Base-by-base conservation (phyloP, 2,888 invertebrate genomes). In the Hylaea fasciaria region DNA sequence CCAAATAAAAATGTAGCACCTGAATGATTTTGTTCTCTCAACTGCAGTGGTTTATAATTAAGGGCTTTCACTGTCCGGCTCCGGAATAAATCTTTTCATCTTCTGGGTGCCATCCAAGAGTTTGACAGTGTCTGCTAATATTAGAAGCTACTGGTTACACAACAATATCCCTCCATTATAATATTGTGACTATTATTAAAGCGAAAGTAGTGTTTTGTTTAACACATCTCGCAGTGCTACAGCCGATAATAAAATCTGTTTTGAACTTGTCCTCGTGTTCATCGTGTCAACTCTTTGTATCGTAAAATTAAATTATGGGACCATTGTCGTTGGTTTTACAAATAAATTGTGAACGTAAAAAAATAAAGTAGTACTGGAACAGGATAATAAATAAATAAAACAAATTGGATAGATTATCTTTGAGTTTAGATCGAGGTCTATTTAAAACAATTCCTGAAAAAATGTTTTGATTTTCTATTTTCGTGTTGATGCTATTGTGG, bases 101-200 rank as follows among this genome's bases (percentile, higher is more conserved):
- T 74, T 73, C 77, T 84, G 83, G 83, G 78, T 64, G 76, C 69
- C 65, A 74, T 84, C 83, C 84, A 83, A 84, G 69, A 71, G 70
- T 75, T 78, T 76, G 76, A 74, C 74, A 40, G 62, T 69, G 56
- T 45, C 63, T 29, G 65, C 74, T 85, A 85, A 73, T 80, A 74
- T 72, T 80, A 82, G 77, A 76, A 55, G 40, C 43, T 50, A 72
- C 65, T 50, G 68, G 60, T 75, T 64, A 56, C 70, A 73, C 61
- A 66, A 69, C 62, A 67, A 58, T 64, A 49, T 56, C 58, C 49
- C 39, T 37, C 55, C 47, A 3, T 14, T 51, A 43, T n/a, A n/a
- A n/a, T 48, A 61, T 56, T 16, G 35, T 22, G 40, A 49, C 14
- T 8, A 50, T n/a, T 37, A 37, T n/a, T 12, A 37, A 37, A 37